Evolutionary conservation across 2,797 vertebrate genomes (phyloP).

Genomic region (Oryzias sinensis): DNA sequence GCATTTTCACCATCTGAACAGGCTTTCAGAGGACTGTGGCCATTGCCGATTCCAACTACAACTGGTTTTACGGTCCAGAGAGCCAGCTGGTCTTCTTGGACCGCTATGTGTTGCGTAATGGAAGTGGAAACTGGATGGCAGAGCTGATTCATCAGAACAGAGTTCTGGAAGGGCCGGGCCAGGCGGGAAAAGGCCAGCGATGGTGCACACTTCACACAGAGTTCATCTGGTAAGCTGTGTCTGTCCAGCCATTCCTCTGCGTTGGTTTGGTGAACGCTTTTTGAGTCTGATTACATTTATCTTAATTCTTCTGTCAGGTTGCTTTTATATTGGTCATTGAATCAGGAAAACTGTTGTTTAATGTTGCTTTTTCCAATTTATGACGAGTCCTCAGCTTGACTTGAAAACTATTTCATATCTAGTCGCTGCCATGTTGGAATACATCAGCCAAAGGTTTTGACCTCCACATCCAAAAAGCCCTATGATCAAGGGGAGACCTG

Average conservation of each 20-base stretch:
- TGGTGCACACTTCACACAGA: slow-evolving; percentile 99
- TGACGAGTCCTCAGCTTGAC: too few relatives aligned
- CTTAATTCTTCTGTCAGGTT: too few relatives aligned
- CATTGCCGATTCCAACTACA: slow-evolving; percentile 98
- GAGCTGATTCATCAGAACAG: slow-evolving; percentile 89
- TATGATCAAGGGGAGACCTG: too few relatives aligned
- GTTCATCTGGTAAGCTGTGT: slow-evolving; percentile 90
- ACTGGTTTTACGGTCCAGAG: slow-evolving; percentile 99
- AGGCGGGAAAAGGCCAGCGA: slow-evolving; percentile 92
- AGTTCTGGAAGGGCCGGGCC: slow-evolving; percentile 88
- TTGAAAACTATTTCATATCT: too few relatives aligned
- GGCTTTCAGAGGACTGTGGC: slow-evolving; percentile 96
- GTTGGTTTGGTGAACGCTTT: too few relatives aligned
- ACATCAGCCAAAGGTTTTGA: not conserved
- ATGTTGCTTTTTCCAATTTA: too few relatives aligned
- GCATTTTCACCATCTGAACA: slow-evolving; percentile 49
- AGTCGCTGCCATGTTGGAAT: too few relatives aligned
- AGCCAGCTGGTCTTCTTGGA: slow-evolving; percentile 97
- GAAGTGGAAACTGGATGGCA: slow-evolving; percentile 97
- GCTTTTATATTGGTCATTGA: too few relatives aligned
- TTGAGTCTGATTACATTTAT: too few relatives aligned
- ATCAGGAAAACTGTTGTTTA: too few relatives aligned
- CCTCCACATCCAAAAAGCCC: not conserved
- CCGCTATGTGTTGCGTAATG: slow-evolving; percentile 93
- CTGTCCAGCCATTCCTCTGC: too few relatives aligned